Percentiles rank a stretch among this genome's conserved stretches.
Conservation (phyloP, 2,888 invertebrate genomes). For the Stenchaetothrips biformis region DNA sequence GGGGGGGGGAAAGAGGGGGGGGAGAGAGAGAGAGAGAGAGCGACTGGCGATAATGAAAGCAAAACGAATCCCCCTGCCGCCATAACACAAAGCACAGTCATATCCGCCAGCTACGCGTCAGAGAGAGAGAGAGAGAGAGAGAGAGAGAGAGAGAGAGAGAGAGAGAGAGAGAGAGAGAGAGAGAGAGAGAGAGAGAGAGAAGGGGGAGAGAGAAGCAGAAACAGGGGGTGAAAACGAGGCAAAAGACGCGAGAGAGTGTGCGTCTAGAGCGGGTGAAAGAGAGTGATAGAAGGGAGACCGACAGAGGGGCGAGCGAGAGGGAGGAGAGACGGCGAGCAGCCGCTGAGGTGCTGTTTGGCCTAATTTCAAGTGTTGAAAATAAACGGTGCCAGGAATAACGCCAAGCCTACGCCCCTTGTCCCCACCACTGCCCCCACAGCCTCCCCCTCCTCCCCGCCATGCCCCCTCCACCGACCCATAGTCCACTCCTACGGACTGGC, state of each 20-base stretch:
- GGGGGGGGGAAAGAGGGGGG: background rate
- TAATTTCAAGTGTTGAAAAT: constrained; percentile 25
- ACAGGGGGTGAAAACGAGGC: background rate
- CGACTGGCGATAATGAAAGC: background rate
- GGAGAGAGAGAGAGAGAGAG: background rate
- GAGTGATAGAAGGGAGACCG: background rate
- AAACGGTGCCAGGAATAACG: constrained; percentile 7
- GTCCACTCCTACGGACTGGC: background rate
- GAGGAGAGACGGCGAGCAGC: background rate
- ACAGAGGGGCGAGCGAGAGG: background rate
- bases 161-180: background rate
- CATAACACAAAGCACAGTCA: background rate
- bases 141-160: background rate
- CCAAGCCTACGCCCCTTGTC: background rate
- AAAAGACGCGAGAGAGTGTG: background rate
- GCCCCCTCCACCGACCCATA: background rate
- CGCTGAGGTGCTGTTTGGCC: constrained; percentile 17
- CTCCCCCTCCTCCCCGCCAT: constrained; percentile 4
- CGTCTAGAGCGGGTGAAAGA: background rate
- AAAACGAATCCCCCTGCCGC: background rate
- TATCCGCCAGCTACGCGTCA: background rate
- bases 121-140: background rate
- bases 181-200: background rate
- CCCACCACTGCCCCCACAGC: background rate
- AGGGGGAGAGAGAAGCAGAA: background rate